Evolutionary conservation across 2,888 invertebrate genomes (phyloP).

Genomic region (Eupithecia abbreviata): DNA sequence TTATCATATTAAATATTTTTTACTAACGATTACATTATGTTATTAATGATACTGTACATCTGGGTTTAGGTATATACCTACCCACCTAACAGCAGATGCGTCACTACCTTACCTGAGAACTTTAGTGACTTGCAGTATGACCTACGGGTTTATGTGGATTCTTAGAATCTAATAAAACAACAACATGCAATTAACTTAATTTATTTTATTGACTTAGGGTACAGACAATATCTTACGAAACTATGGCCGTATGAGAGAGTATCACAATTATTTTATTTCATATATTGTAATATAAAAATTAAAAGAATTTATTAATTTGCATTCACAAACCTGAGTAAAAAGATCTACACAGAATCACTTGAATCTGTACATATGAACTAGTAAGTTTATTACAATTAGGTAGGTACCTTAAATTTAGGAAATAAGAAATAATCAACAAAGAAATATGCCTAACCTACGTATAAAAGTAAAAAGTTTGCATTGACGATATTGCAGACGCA

Average conservation of each 20-base stretch:
- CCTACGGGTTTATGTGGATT: neutral
- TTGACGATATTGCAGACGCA: neutral
- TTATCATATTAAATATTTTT: too few relatives aligned
- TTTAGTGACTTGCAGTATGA: neutral
- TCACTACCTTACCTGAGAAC: neutral
- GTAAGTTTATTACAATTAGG: neutral
- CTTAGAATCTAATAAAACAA: conserved; percentile 9
- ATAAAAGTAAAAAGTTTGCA: neutral
- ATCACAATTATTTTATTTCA: conserved; percentile 13
- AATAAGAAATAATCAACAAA: neutral
- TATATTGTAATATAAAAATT: neutral
- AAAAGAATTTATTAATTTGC: neutral
- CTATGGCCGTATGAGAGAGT: conserved; percentile 32
- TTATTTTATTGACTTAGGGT: conserved; percentile 39
- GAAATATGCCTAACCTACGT: neutral
- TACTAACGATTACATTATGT: too few relatives aligned
- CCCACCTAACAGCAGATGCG: neutral
- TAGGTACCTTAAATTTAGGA: neutral
- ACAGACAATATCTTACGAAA: neutral
- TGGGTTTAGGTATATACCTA: too few relatives aligned
- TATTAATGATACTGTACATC: too few relatives aligned
- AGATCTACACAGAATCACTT: neutral
- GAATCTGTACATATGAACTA: too few relatives aligned
- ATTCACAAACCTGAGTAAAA: neutral
- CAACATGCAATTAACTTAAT: conserved; percentile 24